phyloP scores from a whole-genome alignment of 2,888 invertebrate species.

The Andrena marginata region DNA sequence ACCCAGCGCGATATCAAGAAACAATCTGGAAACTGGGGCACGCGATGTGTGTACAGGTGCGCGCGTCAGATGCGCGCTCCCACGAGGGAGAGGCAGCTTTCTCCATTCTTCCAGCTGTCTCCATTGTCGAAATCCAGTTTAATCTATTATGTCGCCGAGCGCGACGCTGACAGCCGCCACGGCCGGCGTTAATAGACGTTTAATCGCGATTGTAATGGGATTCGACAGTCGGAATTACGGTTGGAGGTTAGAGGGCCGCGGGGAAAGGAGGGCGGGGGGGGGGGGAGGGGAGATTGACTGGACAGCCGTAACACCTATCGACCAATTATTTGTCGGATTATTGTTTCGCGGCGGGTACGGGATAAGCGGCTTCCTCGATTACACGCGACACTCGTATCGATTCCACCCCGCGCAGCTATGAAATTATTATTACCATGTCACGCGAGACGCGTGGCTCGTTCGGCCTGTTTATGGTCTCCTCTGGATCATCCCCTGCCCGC shows the following conservation, averaged over 20 bases:
- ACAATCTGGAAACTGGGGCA: conserved; percentile 10
- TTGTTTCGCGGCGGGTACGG: conserved; percentile 57
- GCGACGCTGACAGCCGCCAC: conserved; percentile 16
- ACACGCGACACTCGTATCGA: conserved; percentile 47
- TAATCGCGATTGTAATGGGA: conserved; percentile 45
- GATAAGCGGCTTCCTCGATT: conserved; percentile 66
- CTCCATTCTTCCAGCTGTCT: conserved; percentile 39
- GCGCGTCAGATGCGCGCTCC: conserved; percentile 47
- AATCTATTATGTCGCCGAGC: conserved; percentile 44
- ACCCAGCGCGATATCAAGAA: conserved; percentile 18
- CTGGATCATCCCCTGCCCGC: conserved; percentile 4
- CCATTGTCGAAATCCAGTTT: conserved; percentile 39
- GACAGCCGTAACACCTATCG: conserved; percentile 50
- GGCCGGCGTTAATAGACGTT: conserved; percentile 42
- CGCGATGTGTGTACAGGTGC: conserved; percentile 14
- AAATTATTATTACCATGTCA: conserved; percentile 45
- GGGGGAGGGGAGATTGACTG: conserved; percentile 27
- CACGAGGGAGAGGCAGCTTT: conserved; percentile 28
- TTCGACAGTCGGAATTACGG: conserved; percentile 45
- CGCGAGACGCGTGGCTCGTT: conserved; percentile 12
- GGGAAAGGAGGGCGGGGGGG: too few species aligned
- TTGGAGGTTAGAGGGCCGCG: neutral
- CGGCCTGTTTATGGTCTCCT: conserved; percentile 22
- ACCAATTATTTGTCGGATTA: conserved; percentile 66
- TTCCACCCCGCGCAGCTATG: conserved; percentile 10